phyloP scores from a whole-genome alignment of 2,888 invertebrate genomes.

The Cyrtodaria siliqua region DNA sequence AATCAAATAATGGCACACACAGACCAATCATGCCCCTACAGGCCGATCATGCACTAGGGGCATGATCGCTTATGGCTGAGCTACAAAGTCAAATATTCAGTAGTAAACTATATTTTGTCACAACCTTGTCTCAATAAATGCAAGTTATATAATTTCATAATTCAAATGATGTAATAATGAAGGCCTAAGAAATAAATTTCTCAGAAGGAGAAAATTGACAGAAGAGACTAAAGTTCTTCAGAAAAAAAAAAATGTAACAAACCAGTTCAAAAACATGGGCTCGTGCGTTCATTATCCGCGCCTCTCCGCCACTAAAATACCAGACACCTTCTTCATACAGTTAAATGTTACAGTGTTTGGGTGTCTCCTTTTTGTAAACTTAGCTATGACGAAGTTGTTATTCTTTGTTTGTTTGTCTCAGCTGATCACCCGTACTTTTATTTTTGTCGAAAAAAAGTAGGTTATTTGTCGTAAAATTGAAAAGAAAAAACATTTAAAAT shows the following conservation, averaged over 20 bases:
- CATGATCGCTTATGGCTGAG: too few species aligned
- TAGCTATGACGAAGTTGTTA: slow-evolving; percentile 57
- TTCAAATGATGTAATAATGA: too few species aligned
- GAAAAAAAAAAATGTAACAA: slow-evolving; percentile 21
- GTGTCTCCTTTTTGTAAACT: slow-evolving; percentile 3
- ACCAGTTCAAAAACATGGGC: slow-evolving; percentile 77
- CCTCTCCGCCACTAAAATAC: slow-evolving; percentile 2
- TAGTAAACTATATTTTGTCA: too few species aligned
- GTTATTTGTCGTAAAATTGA: slow-evolving; percentile 44
- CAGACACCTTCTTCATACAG: slow-evolving; percentile 11
- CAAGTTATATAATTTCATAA: too few species aligned
- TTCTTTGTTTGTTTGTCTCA: slow-evolving; percentile 52
- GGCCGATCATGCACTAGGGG: too few species aligned
- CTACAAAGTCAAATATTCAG: too few species aligned
- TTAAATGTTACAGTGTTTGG: background rate
- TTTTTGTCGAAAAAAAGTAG: slow-evolving; percentile 36
- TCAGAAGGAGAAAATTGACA: too few species aligned
- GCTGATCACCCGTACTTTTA: slow-evolving; percentile 34
- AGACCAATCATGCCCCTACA: too few species aligned
- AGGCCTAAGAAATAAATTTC: too few species aligned
- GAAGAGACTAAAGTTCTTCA: too few species aligned
- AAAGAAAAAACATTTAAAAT: background rate
- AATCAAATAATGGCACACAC: too few species aligned
- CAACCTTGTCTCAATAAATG: too few species aligned
- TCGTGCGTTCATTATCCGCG: slow-evolving; percentile 74